Percentiles rank a stretch among this genome's conserved stretches.
Evolutionary conservation across 2,797 vertebrate species (phyloP).

Genomic region (Gastrophryne carolinensis): DNA sequence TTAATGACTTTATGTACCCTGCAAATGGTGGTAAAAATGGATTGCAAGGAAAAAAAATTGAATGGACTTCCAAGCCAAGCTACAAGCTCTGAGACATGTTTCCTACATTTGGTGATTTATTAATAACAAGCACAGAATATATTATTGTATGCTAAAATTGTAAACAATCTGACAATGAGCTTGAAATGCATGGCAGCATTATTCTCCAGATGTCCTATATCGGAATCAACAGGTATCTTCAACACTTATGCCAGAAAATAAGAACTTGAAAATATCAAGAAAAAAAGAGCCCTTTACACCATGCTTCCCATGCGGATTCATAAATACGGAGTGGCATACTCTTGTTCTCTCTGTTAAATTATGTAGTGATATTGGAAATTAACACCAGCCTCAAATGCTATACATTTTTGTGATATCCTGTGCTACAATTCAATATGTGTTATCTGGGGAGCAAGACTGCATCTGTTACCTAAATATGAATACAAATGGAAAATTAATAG

Average conservation of each 20-base stretch:
- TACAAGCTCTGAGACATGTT: too few species aligned
- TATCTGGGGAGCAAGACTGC: conserved; percentile 31
- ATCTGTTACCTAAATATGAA: conserved; percentile 46
- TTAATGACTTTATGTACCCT: too few species aligned
- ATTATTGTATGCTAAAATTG: neutral
- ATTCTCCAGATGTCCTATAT: neutral
- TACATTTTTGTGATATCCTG: conserved; percentile 41
- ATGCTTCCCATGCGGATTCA: conserved; percentile 11
- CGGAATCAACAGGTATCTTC: conserved; percentile 8
- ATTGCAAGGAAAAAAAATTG: too few species aligned
- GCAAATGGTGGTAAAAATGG: too few species aligned
- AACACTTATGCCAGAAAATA: neutral
- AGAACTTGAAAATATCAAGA: neutral
- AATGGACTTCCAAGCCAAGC: too few species aligned
- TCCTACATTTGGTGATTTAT: neutral
- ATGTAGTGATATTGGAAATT: conserved; percentile 39
- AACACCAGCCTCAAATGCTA: conserved; percentile 35
- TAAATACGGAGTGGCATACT: conserved; percentile 11
- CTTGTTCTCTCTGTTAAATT: conserved; percentile 38
- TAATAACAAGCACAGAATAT: neutral
- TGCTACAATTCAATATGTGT: conserved; percentile 39
- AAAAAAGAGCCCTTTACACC: conserved; percentile 33
- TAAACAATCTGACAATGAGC: neutral
- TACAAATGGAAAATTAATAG: conserved; percentile 42
- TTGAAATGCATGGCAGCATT: neutral